Conservation (phyloP, 2,888 invertebrate species). For the Latrodectus elegans region DNA sequence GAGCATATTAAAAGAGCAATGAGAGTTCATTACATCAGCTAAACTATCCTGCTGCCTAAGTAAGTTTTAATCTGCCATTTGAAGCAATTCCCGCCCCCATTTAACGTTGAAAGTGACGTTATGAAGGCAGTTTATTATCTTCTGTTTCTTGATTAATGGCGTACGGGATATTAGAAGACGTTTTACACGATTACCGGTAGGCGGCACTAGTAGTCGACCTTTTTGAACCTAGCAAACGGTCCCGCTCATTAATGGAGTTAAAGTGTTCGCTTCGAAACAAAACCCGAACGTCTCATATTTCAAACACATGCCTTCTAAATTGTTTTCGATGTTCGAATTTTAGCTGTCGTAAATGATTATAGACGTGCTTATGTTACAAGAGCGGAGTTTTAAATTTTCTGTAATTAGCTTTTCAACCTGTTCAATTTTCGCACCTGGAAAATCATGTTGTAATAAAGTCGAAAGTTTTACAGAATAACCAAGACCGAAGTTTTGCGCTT, state of each 20-base stretch:
- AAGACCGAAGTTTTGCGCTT: constrained; percentile 14
- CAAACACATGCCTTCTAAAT: constrained; percentile 65
- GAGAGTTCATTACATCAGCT: constrained; percentile 69
- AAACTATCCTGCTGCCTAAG: constrained; percentile 69
- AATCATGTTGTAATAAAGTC: constrained; percentile 64
- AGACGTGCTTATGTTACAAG: constrained; percentile 64
- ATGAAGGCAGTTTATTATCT: constrained; percentile 69
- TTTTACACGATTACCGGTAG: constrained; percentile 67
- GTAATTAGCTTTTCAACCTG: constrained; percentile 68
- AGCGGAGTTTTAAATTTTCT: constrained; percentile 65
- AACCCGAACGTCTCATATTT: constrained; percentile 66
- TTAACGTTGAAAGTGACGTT: constrained; percentile 67
- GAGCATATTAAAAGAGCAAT: constrained; percentile 69
- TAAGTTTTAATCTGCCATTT: constrained; percentile 70
- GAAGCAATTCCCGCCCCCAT: constrained; percentile 67
- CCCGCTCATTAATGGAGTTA: constrained; percentile 66
- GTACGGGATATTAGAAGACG: constrained; percentile 65
- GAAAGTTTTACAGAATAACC: constrained; percentile 40
- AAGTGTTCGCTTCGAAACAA: constrained; percentile 63
- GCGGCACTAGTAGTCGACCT: constrained; percentile 62
- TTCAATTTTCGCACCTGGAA: constrained; percentile 67
- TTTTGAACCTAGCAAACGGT: constrained; percentile 65
- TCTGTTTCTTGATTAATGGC: constrained; percentile 69
- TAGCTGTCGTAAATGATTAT: constrained; percentile 67
- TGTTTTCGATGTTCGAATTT: constrained; percentile 69